Percentiles rank a stretch among this genome's conserved stretches.
phyloP scores from a whole-genome alignment of 2,888 invertebrate genomes.

The Orthosia gothica region DNA sequence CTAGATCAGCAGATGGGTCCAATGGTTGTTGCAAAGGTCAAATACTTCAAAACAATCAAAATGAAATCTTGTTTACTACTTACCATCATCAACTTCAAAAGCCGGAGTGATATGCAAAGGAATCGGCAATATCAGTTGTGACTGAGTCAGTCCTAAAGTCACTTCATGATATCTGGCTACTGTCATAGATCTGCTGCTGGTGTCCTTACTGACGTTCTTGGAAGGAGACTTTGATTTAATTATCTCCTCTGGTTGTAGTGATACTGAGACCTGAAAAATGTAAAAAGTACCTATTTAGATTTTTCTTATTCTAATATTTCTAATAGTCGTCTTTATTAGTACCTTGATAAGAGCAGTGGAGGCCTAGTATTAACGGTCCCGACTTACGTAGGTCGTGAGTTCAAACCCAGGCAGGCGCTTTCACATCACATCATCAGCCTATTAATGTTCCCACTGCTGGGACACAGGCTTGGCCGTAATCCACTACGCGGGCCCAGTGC shows the following conservation, averaged over 20 bases:
- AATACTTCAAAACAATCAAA: not conserved
- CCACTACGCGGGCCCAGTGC: no score
- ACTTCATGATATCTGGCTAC: constrained; percentile 98
- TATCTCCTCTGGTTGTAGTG: constrained; percentile 98
- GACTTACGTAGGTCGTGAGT: no score
- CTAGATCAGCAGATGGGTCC: not conserved
- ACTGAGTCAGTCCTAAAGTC: constrained; percentile 96
- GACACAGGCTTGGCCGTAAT: no score
- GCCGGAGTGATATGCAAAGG: constrained; percentile 98
- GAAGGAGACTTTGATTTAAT: constrained; percentile 87
- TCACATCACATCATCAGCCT: no score
- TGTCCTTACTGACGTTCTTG: constrained; percentile 84
- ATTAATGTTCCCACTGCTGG: no score
- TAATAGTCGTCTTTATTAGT: no score
- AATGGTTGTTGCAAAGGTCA: not conserved
- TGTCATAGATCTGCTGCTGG: constrained; percentile 93
- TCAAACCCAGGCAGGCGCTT: no score
- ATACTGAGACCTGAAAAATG: constrained; percentile 93
- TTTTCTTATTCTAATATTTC: no score
- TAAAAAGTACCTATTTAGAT: not conserved
- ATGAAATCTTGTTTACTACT: constrained; percentile 43
- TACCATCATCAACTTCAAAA: constrained; percentile 97
- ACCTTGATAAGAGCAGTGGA: not conserved
- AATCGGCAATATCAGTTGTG: constrained; percentile 97
- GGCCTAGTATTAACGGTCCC: no score